Conservation (phyloP, 2,113 vertebrate species). For the Chroicocephalus ridibundus region DNA sequence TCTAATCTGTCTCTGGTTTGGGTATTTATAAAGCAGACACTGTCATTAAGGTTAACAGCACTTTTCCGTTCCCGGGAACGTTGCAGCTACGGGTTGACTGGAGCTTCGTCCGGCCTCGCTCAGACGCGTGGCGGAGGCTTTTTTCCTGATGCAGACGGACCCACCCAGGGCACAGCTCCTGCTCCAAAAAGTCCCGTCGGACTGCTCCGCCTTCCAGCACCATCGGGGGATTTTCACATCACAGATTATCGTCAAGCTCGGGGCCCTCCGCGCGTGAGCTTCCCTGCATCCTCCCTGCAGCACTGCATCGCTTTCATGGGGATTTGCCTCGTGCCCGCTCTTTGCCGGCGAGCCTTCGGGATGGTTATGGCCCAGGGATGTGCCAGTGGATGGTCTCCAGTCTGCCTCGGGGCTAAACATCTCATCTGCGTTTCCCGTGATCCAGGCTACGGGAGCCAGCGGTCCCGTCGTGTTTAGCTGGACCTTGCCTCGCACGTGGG, state of each 20-base stretch:
- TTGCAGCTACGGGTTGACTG: background rate
- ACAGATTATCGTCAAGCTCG: background rate
- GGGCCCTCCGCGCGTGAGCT: rapidly evolving
- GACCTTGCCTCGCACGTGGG: background rate
- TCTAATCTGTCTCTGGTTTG: background rate
- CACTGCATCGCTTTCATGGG: background rate
- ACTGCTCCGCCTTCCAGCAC: background rate
- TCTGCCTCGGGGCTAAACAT: background rate
- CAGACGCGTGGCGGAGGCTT: rapidly evolving
- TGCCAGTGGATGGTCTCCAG: background rate
- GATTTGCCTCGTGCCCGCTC: background rate
- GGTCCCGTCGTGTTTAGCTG: background rate
- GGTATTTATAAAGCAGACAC: conserved; percentile 16
- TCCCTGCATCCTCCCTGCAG: background rate
- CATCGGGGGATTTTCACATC: rapidly evolving
- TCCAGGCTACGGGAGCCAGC: background rate
- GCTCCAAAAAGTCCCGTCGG: background rate
- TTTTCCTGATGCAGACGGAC: too few relatives aligned
- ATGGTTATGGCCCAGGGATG: background rate
- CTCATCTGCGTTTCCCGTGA: rapidly evolving
- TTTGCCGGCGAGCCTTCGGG: background rate
- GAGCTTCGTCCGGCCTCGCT: background rate
- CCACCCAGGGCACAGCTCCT: rapidly evolving
- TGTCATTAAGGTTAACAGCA: background rate
- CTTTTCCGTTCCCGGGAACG: background rate